Evolutionary conservation across 2,113 vertebrate genomes (phyloP).

Genomic region (Pituophis catenifer): DNA sequence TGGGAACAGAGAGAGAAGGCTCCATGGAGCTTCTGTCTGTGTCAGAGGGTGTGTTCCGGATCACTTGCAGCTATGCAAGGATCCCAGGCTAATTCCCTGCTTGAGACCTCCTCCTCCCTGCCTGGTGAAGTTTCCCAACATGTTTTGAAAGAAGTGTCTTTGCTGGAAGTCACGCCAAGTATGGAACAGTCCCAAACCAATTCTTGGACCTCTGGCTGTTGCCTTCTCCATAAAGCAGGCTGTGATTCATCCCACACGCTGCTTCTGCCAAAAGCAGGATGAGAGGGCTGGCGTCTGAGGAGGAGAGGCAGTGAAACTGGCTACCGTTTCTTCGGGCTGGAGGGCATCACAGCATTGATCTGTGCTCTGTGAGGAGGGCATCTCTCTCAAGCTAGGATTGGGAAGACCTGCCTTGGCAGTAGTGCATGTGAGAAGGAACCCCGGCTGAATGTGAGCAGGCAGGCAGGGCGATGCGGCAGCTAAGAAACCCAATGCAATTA

Average conservation of each 20-base stretch:
- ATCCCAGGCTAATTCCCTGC: too few relatives aligned
- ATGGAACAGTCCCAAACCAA: neutral
- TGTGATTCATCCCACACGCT: neutral
- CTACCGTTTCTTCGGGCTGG: neutral
- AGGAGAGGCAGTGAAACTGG: neutral
- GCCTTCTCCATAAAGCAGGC: neutral
- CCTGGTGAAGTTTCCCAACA: too few relatives aligned
- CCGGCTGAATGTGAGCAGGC: too few relatives aligned
- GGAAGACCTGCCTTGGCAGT: too few relatives aligned
- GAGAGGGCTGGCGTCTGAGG: neutral
- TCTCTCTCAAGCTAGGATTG: neutral
- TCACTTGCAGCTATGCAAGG: too few relatives aligned
- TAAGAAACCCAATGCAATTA: too few relatives aligned
- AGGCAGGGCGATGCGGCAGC: too few relatives aligned
- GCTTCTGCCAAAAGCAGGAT: neutral
- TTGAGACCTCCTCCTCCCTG: too few relatives aligned
- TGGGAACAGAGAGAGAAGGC: neutral
- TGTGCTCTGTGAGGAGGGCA: neutral
- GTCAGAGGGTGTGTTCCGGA: too few relatives aligned
- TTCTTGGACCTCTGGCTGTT: neutral
- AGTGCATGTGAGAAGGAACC: too few relatives aligned
- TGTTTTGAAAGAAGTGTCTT: neutral
- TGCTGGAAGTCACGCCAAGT: neutral
- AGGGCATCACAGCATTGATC: neutral
- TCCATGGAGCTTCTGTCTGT: neutral